These are phyloP conservation scores for Ceraclea dissimilis DNA, from an alignment of 2,888 invertebrate species.

Conservation along the genomic window DNA sequence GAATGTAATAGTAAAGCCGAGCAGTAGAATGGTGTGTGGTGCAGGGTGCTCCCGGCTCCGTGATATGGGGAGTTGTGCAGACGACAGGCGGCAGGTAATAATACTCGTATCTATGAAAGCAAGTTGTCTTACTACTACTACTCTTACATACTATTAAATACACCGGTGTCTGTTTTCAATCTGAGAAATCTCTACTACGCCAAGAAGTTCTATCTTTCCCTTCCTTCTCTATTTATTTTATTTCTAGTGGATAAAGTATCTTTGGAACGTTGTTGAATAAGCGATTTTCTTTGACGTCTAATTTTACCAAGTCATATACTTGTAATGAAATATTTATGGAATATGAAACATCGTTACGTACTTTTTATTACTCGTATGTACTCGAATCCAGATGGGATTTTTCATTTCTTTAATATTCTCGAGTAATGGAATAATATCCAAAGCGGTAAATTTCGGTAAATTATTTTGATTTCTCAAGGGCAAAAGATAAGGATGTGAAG, in stretches of 20 bases:
- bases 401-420: background rate
- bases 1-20: too few relatives aligned
- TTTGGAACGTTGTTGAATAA: too few relatives aligned
- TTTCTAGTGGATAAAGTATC: background rate
- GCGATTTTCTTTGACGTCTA: too few relatives aligned
- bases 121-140: background rate
- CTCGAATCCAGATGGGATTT: too few relatives aligned
- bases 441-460: background rate
- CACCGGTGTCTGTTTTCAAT: conserved; percentile 1
- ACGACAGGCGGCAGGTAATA: background rate
- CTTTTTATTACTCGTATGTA: too few relatives aligned
- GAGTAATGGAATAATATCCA: background rate
- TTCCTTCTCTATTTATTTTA: background rate
- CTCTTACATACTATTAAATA: background rate
- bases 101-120: background rate
- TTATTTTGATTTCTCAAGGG: background rate
- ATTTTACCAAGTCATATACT: too few relatives aligned
- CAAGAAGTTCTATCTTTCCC: background rate
- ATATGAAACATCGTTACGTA: too few relatives aligned
- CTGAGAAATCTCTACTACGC: background rate
- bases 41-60: too few relatives aligned
- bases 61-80: background rate
- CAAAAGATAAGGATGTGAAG: background rate
- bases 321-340: too few relatives aligned
- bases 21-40: too few relatives aligned